phyloP scores from a whole-genome alignment of 2,113 vertebrate genomes.

The Narcine bancroftii region DNA sequence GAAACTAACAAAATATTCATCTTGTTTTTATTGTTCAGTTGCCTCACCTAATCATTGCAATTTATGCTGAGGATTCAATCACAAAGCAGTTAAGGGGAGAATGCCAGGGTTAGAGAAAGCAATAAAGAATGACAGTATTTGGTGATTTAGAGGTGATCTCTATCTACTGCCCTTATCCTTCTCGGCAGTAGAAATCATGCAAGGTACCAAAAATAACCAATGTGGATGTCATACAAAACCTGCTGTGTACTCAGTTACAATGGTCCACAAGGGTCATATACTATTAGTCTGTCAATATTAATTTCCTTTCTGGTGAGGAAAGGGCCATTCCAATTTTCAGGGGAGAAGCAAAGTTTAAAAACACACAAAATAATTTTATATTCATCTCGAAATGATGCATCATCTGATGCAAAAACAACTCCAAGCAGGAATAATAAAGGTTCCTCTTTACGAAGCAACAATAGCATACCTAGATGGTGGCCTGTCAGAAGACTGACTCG shows the following conservation, averaged over 20 bases:
- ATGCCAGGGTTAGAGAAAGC: background rate
- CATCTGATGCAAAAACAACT: background rate
- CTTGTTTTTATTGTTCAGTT: background rate
- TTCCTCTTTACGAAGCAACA: background rate
- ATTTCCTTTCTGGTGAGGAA: background rate
- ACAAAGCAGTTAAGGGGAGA: background rate
- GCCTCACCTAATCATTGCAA: background rate
- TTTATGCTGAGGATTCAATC: background rate
- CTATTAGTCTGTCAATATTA: background rate
- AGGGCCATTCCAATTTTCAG: no score
- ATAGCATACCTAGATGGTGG: constrained; percentile 68
- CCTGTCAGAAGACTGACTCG: constrained; percentile 85
- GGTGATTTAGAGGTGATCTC: background rate
- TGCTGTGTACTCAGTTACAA: background rate
- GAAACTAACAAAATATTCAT: no score
- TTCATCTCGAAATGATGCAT: background rate
- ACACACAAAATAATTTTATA: no score
- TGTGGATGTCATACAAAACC: background rate
- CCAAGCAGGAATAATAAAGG: background rate
- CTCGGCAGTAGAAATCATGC: background rate
- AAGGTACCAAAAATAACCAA: background rate
- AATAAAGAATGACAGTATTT: no score
- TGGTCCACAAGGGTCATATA: background rate
- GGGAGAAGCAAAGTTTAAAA: background rate
- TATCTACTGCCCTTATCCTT: background rate